Evolutionary conservation across 2,888 invertebrate genomes (phyloP), one percentile per base, ranked within the genome.

Genomic region (Danaus chrysippus): DNA sequence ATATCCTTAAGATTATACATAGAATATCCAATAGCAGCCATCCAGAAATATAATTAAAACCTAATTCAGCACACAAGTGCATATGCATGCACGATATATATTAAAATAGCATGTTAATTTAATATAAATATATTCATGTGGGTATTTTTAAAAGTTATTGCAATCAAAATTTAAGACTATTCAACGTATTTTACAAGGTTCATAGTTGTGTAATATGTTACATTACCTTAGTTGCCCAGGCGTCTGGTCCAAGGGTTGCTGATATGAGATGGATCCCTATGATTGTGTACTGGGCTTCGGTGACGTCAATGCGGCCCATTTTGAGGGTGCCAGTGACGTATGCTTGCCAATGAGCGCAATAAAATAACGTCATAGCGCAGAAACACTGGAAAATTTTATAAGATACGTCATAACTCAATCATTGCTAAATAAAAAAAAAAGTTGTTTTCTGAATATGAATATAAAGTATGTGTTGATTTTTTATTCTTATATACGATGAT

Each of bases 311-410:
- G 84, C 93, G 94, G 58, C 98, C 98, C 91, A 98, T 97, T 73
- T 94, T 93, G 72, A 98, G 91, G 34, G 97, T 97, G 55, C 98
- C 99, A 67, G 99, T 98, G 49, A 99, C 99, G 87, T 99, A 99
- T 0, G 99, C 98, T 84, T 99, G 99, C 99, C 99, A 99, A 87
- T 99, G 99, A 17, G 99, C 99, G 86, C 97, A 97, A 89, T 99
- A 99, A 92, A 99, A 99, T 69, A 99, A 91, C 42, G 97, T 95
- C 92, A 98, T 96, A 41, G 98, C 98, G 86, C 97, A 95, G 83
- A 99, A 96, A 84, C 97, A 97, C 93, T 98, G 94, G 43, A 92
- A 92, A 64, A 54, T 1, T 3, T 57, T 55, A 23, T 42, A 34
- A 17, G 17, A 54, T 11, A 12, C n/a, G 6, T 42, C n/a, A 11